These are phyloP conservation scores for Perdita meconis DNA, from an alignment of 2,888 invertebrate species.

Conservation along the genomic window DNA sequence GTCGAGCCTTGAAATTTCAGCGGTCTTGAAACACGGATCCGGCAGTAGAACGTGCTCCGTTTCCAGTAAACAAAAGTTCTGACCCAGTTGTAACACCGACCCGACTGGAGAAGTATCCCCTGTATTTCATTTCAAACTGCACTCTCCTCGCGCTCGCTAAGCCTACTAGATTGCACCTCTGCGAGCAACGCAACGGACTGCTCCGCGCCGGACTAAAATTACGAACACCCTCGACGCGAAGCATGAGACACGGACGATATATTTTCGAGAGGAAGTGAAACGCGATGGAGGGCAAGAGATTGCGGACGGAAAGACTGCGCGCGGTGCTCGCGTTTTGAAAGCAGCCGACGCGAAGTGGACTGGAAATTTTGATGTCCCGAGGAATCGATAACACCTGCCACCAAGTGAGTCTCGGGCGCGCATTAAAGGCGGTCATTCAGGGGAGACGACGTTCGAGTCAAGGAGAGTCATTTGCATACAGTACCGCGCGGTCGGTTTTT, in stretches of 20 bases:
- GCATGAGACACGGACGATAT: not conserved
- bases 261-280: conserved; percentile 1
- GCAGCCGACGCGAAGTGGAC: not conserved
- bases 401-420: not conserved
- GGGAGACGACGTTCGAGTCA: conserved; percentile 7
- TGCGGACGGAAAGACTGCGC: not conserved
- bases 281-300: not conserved
- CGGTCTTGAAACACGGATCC: not conserved
- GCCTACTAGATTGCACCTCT: not conserved
- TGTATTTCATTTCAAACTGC: not conserved
- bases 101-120: not conserved
- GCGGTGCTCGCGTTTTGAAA: not conserved
- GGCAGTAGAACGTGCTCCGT: not conserved
- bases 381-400: conserved; percentile 24
- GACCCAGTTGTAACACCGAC: not conserved
- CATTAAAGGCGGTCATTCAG: conserved; percentile 18
- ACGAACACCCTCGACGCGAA: not conserved
- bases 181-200: no score
- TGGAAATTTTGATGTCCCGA: conserved; percentile 20
- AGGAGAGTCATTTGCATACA: conserved; percentile 34
- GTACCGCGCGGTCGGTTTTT: not conserved
- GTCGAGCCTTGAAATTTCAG: not conserved
- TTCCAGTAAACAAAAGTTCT: not conserved
- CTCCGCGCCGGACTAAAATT: no score
- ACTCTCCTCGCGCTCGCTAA: not conserved